Evolutionary conservation across 1,140 invertebrate species (phyloP), one percentile per base, ranked within the genome.

Genomic region (Antheraea mylitta): DNA sequence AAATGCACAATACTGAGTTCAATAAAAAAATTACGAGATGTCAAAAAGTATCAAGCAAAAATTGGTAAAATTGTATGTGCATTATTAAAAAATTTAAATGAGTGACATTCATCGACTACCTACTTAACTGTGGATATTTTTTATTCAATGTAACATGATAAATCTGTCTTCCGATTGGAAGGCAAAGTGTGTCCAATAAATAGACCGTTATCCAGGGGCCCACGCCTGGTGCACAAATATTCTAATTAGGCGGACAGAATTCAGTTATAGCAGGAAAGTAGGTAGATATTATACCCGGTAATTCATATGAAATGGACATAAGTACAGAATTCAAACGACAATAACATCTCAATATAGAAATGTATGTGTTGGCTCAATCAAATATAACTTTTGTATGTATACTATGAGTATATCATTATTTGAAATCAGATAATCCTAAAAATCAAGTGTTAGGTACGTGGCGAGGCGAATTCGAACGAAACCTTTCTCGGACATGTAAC

Each of bases 131-230:
- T 67, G 63, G 5, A 68, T 65, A 63, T 66, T 71, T 74, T 77
- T 80, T 78, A 30, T 36, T 38, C 22, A 61, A 61, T 64, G 53
- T 71, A n/a, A 77, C 70, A 75, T 61, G 68, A 79, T 77, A 78
- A 78, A 82, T 82, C 73, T 73, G 66, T 18, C 64, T 61, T 64
- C 70, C 65, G 70, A 72, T 78, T 77, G 69, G 69, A 66, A 78
- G 71, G 69, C 58, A 67, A 53, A 76, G 68, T 78, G 75, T 79
- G 68, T 70, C 69, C 75, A 80, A 82, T 77, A 82, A 79, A 66
- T 75, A 77, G 76, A 81, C 84, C 84, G 84, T 85, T 88, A 85
- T 73, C 68, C 72, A 72, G 68, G 67, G 74, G 68, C 75, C 75
- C 69, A 79, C 73, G 68, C 73, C 61, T 66, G 63, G 67, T 61